A percentile compares a stretch with the other conserved stretches of the same genome.
These are phyloP conservation scores for Procavia capensis DNA, from an alignment of 2,113 vertebrate genomes.

Conservation along the genomic window DNA sequence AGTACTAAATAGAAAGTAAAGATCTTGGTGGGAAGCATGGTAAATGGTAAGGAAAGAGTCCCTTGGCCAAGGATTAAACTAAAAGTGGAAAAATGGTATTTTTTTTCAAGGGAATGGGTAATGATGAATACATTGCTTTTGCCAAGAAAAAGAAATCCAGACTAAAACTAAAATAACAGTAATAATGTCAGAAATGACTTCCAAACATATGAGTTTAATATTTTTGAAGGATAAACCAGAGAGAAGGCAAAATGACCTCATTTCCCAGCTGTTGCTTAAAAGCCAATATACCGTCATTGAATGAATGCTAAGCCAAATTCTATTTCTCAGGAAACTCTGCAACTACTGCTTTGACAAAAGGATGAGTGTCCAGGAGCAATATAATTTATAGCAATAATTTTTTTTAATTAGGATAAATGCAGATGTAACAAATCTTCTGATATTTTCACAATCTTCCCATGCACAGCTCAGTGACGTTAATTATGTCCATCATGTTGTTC, in stretches of 20 bases:
- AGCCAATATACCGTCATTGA: background rate
- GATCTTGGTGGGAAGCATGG: background rate
- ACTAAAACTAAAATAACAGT: background rate
- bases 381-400: background rate
- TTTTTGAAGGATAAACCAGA: constrained; percentile 12
- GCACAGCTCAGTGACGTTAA: background rate
- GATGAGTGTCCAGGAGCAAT: background rate
- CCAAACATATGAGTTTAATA: constrained; percentile 17
- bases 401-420: background rate
- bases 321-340: background rate
- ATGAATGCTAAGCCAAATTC: constrained; percentile 6
- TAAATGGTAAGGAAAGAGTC: background rate
- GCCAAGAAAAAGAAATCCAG: background rate
- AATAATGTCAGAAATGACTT: constrained; percentile 36
- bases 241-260: constrained; percentile 50
- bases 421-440: background rate
- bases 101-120: constrained; percentile 43
- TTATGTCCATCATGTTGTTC: background rate
- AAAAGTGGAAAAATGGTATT: background rate
- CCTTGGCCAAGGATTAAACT: background rate
- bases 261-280: background rate
- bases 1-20: background rate
- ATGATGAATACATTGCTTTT: background rate
- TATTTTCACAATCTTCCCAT: background rate
- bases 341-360: background rate